Evolutionary conservation across 2,888 invertebrate genomes (phyloP).

Genomic region (Escarpia spicata): DNA sequence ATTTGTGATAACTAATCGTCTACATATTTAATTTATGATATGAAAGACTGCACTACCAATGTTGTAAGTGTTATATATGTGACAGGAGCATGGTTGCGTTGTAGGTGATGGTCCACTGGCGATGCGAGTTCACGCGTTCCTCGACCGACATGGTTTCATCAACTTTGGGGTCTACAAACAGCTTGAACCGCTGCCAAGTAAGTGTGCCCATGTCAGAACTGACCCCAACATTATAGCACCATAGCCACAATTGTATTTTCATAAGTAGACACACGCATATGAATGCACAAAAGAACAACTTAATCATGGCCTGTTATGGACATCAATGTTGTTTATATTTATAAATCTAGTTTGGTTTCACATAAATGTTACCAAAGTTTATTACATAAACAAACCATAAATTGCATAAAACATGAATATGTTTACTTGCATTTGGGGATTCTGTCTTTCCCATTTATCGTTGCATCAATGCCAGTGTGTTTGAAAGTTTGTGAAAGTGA

Average conservation of each 20-base stretch:
- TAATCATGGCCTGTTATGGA: too few species aligned
- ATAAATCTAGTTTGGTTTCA: too few species aligned
- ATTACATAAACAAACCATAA: too few species aligned
- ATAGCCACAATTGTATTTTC: too few species aligned
- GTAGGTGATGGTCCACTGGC: constrained; percentile 80
- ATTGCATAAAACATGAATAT: too few species aligned
- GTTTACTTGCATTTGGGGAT: too few species aligned
- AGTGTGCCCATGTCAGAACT: constrained; percentile 10
- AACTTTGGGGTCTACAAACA: constrained; percentile 97
- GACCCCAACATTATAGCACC: too few species aligned
- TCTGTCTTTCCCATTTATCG: neutral
- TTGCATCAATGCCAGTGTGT: neutral
- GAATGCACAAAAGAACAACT: too few species aligned
- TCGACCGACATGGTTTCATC: constrained; percentile 95
- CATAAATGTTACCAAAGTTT: too few species aligned
- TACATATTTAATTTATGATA: neutral
- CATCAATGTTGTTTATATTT: too few species aligned
- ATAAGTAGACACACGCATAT: too few species aligned
- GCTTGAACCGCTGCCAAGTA: constrained; percentile 70
- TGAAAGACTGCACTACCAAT: neutral
- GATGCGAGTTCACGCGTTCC: constrained; percentile 85
- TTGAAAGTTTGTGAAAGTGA: neutral
- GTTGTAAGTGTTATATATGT: neutral
- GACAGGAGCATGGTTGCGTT: neutral
- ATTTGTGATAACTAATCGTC: neutral